Percentiles rank a stretch among this genome's conserved stretches.
Conservation (phyloP, 2,113 vertebrate genomes). For the Pygoscelis adeliae region DNA sequence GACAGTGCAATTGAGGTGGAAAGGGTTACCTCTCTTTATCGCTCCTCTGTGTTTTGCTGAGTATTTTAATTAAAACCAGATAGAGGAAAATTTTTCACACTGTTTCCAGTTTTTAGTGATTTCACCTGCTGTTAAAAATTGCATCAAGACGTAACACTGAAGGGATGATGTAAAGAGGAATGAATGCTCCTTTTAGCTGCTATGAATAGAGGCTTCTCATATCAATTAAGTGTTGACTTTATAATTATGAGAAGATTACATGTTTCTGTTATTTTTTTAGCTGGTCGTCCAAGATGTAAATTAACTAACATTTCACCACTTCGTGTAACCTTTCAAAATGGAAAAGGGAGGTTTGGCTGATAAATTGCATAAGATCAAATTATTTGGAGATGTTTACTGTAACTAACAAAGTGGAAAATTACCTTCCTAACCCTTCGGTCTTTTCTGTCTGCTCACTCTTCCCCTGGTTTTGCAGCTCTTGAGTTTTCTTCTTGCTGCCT, state of each 20-base stretch:
- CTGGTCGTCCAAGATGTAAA: neutral
- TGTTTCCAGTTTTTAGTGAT: neutral
- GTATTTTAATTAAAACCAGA: slow-evolving; percentile 38
- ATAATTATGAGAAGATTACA: neutral
- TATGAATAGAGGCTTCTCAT: slow-evolving; percentile 42
- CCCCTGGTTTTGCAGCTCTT: neutral
- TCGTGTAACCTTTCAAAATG: neutral
- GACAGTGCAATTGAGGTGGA: neutral
- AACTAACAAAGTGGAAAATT: neutral
- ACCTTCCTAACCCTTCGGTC: neutral
- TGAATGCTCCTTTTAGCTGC: slow-evolving; percentile 44
- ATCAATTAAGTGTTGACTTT: slow-evolving; percentile 10
- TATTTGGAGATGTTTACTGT: neutral
- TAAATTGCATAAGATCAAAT: neutral
- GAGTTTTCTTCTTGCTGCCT: neutral
- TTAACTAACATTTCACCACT: slow-evolving; percentile 8
- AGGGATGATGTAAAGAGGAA: slow-evolving; percentile 36
- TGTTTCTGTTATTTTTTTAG: neutral
- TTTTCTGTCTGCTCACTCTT: neutral
- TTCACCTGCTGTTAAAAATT: slow-evolving; percentile 45
- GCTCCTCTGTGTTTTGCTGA: neutral
- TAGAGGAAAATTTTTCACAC: neutral
- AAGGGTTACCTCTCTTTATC: neutral
- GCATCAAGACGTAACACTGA: neutral
- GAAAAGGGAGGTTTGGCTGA: neutral